A percentile compares a stretch with the other conserved stretches of the same genome.
phyloP scores from a whole-genome alignment of 2,797 vertebrate genomes.

The Dendrocincla tyrannina region DNA sequence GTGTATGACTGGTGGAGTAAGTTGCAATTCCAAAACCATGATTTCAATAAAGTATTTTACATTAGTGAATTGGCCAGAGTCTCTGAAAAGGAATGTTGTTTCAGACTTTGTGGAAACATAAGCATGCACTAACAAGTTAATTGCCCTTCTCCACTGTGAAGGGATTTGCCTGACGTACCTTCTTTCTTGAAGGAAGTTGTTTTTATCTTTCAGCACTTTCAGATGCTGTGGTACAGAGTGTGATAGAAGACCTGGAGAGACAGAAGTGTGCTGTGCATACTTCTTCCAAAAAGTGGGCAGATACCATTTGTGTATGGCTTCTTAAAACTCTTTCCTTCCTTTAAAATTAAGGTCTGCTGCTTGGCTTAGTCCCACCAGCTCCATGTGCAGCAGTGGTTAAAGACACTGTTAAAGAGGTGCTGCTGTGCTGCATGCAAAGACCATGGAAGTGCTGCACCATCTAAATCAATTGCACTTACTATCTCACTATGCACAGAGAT shows the following conservation, averaged over 20 bases:
- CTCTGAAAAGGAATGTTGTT: not conserved
- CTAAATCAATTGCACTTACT: not conserved
- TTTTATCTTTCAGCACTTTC: not conserved
- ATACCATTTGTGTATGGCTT: not conserved
- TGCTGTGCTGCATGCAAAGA: not conserved
- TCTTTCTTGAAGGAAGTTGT: not conserved
- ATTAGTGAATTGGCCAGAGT: not conserved
- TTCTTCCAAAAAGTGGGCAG: not conserved
- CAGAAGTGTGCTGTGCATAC: not conserved
- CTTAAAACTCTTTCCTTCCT: not conserved
- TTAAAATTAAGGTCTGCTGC: not conserved
- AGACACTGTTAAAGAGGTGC: not conserved
- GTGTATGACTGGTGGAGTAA: not conserved
- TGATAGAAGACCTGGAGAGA: not conserved
- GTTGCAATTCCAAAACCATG: not conserved
- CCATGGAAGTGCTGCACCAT: accelerated
- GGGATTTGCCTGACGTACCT: not conserved
- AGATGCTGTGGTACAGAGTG: not conserved
- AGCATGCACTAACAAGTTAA: not conserved
- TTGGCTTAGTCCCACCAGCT: not conserved
- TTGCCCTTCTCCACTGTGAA: not conserved
- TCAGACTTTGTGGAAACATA: not conserved
- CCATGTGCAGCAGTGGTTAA: not conserved
- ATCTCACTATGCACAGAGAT: not conserved
- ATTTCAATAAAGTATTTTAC: conserved; percentile 33